These are phyloP conservation scores for Ahaetulla prasina DNA, from an alignment of 2,113 vertebrate species.

Conservation along the genomic window DNA sequence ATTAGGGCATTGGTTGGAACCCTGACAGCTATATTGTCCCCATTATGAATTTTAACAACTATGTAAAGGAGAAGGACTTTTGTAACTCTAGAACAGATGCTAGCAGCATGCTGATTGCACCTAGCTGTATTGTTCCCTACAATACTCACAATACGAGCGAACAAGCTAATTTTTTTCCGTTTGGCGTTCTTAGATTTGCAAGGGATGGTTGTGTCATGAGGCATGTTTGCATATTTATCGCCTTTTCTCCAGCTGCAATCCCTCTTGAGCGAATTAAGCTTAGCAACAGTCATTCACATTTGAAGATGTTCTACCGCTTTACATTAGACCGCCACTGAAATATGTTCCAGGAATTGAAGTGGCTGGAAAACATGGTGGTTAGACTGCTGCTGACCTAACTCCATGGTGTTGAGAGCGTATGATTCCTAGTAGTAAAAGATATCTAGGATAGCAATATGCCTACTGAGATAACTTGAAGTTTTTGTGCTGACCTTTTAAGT, in stretches of 20 bases:
- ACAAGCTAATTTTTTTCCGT: neutral
- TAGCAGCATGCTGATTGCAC: neutral
- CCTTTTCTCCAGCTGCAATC: neutral
- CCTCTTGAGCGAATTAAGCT: neutral
- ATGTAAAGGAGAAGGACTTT: neutral
- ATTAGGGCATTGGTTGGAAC: too few species aligned
- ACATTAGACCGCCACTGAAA: neutral
- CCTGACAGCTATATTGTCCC: neutral
- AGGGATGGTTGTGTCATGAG: neutral
- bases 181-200: neutral
- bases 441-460: neutral
- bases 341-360: neutral
- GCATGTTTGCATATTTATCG: neutral
- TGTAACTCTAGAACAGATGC: neutral
- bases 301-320: neutral
- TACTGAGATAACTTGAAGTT: neutral
- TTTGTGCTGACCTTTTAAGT: neutral
- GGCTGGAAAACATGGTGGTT: neutral
- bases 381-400: neutral
- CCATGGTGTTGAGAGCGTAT: neutral
- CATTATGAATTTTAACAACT: neutral
- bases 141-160: neutral
- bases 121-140: neutral
- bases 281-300: neutral
- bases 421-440: neutral